Evolutionary conservation across 2,113 vertebrate species (phyloP).

Genomic region (Delphinus delphis): DNA sequence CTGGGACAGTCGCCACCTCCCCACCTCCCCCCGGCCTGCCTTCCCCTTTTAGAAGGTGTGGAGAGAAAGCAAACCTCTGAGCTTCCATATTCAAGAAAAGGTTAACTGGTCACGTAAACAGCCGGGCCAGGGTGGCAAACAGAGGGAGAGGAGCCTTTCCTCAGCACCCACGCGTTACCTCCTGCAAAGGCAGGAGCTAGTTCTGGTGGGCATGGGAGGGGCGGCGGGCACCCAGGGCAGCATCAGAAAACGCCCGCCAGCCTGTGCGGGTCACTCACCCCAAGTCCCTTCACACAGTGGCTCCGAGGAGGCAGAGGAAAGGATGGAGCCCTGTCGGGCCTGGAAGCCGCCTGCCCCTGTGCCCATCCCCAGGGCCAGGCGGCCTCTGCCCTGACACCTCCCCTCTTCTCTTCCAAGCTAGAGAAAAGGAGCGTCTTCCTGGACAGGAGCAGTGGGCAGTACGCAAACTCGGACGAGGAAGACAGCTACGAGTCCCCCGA

Average conservation of each 20-base stretch:
- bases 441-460: constrained; percentile 87
- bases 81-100: rapidly evolving
- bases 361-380: too few species aligned
- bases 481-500: constrained; percentile 91
- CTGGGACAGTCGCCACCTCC: background rate
- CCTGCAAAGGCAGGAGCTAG: background rate
- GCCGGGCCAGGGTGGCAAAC: rapidly evolving
- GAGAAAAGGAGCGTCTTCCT: constrained; percentile 94
- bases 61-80: background rate
- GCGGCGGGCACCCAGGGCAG: background rate
- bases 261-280: background rate
- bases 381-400: rapidly evolving
- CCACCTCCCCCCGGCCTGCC: background rate
- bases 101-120: background rate
- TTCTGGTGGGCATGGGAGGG: background rate
- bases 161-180: rapidly evolving
- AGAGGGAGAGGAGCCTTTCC: background rate
- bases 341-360: rapidly evolving
- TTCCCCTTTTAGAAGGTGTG: too few species aligned
- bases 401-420: constrained; percentile 81
- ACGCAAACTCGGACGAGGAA: constrained; percentile 90
- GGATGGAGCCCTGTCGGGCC: too few species aligned
- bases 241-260: background rate
- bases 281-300: rapidly evolving
- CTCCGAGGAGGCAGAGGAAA: rapidly evolving